phyloP scores from a whole-genome alignment of 1,140 invertebrate genomes.

The Spodoptera frugiperda region DNA sequence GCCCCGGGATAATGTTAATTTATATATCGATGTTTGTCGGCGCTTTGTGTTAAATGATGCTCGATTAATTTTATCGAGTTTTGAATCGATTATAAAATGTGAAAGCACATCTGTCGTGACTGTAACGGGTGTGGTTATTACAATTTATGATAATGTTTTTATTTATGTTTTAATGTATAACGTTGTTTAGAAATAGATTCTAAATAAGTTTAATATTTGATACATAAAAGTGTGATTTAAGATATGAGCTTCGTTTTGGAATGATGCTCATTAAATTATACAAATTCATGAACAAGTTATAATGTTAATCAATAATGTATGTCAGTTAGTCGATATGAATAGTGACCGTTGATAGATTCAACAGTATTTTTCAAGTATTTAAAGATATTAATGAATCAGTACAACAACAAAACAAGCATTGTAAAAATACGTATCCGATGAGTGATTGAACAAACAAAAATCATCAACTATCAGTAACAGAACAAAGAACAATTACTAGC shows the following conservation, averaged over 20 bases:
- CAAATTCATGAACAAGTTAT: too few relatives aligned
- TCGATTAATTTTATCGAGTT: conserved; percentile 65
- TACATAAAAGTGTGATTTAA: too few relatives aligned
- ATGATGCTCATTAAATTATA: too few relatives aligned
- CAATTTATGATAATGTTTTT: conserved; percentile 46
- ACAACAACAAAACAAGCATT: too few relatives aligned
- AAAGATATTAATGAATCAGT: too few relatives aligned
- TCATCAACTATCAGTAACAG: background rate
- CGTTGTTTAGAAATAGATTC: background rate
- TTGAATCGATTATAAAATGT: conserved; percentile 54
- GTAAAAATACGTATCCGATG: too few relatives aligned
- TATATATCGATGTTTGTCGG: conserved; percentile 51
- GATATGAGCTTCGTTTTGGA: too few relatives aligned
- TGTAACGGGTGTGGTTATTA: conserved; percentile 34
- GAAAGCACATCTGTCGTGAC: conserved; percentile 44
- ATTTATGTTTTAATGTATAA: conserved; percentile 22
- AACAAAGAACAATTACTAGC: background rate
- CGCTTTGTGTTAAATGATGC: conserved; percentile 53
- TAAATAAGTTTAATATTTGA: background rate
- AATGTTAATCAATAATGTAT: too few relatives aligned
- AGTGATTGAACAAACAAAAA: too few relatives aligned
- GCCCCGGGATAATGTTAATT: conserved; percentile 53
- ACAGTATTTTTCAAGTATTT: too few relatives aligned
- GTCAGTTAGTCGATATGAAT: too few relatives aligned
- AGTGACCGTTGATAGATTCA: too few relatives aligned